A percentile compares a stretch with the other conserved stretches of the same genome.
phyloP scores from a whole-genome alignment of 2,113 vertebrate species.

The Epinephelus cyanopodus region DNA sequence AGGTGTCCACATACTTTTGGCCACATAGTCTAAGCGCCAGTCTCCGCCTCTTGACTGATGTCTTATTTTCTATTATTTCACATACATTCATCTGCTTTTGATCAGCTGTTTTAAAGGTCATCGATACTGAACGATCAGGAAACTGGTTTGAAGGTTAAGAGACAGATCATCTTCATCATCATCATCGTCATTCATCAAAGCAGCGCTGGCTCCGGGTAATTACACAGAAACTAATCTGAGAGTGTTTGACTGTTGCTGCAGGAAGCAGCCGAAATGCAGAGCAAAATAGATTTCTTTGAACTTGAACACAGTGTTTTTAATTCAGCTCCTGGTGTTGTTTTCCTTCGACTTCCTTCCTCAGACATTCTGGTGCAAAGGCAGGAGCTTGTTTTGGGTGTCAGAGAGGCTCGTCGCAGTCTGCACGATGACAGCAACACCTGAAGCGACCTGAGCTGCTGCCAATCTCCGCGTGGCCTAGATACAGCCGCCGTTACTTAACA shows the following conservation, averaged over 20 bases:
- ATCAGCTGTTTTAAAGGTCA: conserved; percentile 12
- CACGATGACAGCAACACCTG: conserved; percentile 42
- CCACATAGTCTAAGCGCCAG: neutral
- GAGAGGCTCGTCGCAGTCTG: conserved; percentile 7
- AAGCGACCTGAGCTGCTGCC: conserved; percentile 35
- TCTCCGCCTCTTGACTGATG: neutral
- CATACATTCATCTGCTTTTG: neutral
- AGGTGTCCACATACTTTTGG: neutral
- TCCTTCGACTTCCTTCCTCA: neutral
- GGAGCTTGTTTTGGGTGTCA: conserved; percentile 6
- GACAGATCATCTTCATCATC: neutral
- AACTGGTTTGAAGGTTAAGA: conserved; percentile 9
- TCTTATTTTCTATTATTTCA: neutral
- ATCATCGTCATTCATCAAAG: conserved; percentile 12
- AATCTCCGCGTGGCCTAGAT: conserved; percentile 43
- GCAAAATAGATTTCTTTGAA: conserved; percentile 12
- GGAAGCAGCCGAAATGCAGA: neutral
- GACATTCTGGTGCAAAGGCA: neutral
- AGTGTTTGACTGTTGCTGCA: neutral
- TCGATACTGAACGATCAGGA: neutral
- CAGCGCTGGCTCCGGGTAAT: neutral
- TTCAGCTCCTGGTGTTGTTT: neutral
- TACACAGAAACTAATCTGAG: neutral
- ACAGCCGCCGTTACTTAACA: conserved; percentile 18
- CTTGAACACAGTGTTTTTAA: neutral